A percentile compares a stretch with the other conserved stretches of the same genome.
phyloP scores from a whole-genome alignment of 2,888 invertebrate genomes.

The Drosophila affinis region DNA sequence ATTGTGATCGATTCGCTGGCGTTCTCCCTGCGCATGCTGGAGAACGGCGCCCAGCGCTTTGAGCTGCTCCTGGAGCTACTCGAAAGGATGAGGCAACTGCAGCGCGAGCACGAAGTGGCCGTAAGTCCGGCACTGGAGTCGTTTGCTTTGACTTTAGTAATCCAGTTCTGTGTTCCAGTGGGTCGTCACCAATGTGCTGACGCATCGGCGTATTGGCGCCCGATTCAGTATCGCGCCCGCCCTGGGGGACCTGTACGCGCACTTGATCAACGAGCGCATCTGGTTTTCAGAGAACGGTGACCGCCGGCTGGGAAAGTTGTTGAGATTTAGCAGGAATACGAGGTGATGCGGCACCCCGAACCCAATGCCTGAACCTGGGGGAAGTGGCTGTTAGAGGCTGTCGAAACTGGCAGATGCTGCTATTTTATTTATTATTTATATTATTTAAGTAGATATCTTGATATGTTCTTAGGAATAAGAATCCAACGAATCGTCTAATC shows the following conservation, averaged over 20 bases:
- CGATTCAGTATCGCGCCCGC: constrained; percentile 38
- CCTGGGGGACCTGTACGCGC: constrained; percentile 51
- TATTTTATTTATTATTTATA: too few species aligned
- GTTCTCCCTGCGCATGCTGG: constrained; percentile 57
- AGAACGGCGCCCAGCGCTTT: constrained; percentile 40
- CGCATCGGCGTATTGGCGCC: constrained; percentile 16
- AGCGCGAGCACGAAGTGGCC: constrained; percentile 42
- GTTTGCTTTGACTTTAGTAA: background rate
- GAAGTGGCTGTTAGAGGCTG: too few species aligned
- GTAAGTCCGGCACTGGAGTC: constrained; percentile 41
- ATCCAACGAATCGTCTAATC: too few species aligned
- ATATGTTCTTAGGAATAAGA: too few species aligned
- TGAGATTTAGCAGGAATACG: background rate
- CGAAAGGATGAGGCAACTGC: constrained; percentile 35
- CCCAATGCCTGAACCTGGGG: too few species aligned
- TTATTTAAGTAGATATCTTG: too few species aligned
- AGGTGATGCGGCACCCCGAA: background rate
- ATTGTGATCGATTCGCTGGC: constrained; percentile 66
- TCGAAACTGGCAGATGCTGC: too few species aligned
- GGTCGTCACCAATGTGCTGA: constrained; percentile 60
- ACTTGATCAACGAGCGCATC: constrained; percentile 61
- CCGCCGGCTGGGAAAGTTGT: constrained; percentile 47
- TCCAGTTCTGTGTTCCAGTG: constrained; percentile 37
- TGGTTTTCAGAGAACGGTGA: constrained; percentile 48
- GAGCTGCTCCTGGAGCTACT: constrained; percentile 58